These are phyloP conservation scores for Montipora efflorescens DNA, from an alignment of 64 coral and sea anemone genomes.

Conservation along the genomic window DNA sequence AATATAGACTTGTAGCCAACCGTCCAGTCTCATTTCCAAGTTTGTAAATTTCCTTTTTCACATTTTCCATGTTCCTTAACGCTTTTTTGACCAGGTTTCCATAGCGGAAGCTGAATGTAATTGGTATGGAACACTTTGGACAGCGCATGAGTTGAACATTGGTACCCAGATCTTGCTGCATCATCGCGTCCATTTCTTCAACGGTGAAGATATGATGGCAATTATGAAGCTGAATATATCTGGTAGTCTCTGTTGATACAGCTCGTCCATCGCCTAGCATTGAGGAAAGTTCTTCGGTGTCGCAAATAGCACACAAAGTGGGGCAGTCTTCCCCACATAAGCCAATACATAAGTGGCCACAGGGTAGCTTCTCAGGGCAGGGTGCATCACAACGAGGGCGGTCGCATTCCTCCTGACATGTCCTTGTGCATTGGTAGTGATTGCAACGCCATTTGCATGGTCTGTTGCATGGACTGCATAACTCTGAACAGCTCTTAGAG, in stretches of 20 bases:
- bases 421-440: constrained; percentile 74
- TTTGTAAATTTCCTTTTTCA: not conserved
- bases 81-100: constrained; percentile 17
- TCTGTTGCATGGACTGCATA: constrained; percentile 45
- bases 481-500: constrained; percentile 31
- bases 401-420: constrained; percentile 64
- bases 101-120: constrained; percentile 57
- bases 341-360: constrained; percentile 66
- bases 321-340: constrained; percentile 77
- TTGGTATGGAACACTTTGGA: constrained; percentile 41
- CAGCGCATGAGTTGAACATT: constrained; percentile 10
- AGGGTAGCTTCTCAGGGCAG: constrained; percentile 52
- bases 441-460: constrained; percentile 66
- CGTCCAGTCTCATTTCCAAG: not conserved
- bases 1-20: not conserved
- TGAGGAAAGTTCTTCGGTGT: constrained; percentile 20
- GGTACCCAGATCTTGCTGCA: not conserved
- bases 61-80: not conserved
- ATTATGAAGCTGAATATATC: constrained; percentile 44
- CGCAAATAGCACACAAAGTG: constrained; percentile 58
- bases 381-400: constrained; percentile 50
- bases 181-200: constrained; percentile 45
- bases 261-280: not conserved
- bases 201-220: constrained; percentile 56
- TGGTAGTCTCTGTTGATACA: constrained; percentile 20